phyloP scores from a whole-genome alignment of 2,113 vertebrate genomes.

The Crotalus viridis region DNA sequence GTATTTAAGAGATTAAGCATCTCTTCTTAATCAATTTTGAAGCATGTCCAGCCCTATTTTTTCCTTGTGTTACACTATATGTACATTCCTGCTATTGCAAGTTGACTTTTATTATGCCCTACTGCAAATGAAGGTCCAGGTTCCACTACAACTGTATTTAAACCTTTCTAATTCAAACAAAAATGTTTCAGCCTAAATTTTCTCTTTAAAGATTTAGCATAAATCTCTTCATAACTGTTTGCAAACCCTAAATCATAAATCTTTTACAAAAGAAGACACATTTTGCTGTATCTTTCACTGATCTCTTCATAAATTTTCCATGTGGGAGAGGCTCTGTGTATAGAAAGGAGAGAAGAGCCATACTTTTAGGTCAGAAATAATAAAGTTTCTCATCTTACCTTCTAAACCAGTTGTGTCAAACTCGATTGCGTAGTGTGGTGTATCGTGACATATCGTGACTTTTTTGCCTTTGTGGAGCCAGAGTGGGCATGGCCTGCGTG shows the following conservation, averaged over 20 bases:
- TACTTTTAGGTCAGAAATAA: background rate
- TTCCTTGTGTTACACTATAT: background rate
- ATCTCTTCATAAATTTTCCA: background rate
- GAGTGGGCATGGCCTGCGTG: no score
- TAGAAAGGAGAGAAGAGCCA: background rate
- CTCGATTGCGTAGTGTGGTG: no score
- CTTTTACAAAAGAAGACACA: background rate
- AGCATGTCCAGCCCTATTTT: background rate
- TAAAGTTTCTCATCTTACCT: background rate
- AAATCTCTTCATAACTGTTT: background rate
- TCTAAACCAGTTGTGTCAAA: background rate
- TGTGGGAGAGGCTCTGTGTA: background rate
- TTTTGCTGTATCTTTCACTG: background rate
- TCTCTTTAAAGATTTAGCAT: background rate
- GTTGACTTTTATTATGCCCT: background rate
- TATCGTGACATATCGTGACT: no score
- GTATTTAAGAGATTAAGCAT: background rate
- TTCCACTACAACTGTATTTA: background rate
- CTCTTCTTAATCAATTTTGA: background rate
- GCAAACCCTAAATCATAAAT: background rate
- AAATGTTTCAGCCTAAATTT: background rate
- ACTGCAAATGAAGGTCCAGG: background rate
- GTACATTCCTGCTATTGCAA: background rate
- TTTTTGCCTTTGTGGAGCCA: no score
- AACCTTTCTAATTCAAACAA: background rate